phyloP scores from a whole-genome alignment of 2,113 vertebrate genomes.

The Dromas ardeola region DNA sequence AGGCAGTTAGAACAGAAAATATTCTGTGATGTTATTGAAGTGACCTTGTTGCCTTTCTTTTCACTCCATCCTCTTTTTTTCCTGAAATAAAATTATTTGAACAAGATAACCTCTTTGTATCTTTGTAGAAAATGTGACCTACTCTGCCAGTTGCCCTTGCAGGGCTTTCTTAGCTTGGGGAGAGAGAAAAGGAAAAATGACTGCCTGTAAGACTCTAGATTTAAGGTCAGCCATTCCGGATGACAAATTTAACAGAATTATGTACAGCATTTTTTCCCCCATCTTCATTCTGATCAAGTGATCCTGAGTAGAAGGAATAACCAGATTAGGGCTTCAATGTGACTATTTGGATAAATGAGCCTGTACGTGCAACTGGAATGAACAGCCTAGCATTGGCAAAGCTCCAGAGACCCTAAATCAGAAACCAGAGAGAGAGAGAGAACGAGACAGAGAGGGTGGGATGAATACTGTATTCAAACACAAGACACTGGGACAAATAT shows the following conservation, averaged over 20 bases:
- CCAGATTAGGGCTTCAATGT: background rate
- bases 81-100: conserved; percentile 37
- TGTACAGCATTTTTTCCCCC: background rate
- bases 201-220: background rate
- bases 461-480: background rate
- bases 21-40: conserved; percentile 28
- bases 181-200: conserved; percentile 25
- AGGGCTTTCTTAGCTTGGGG: background rate
- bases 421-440: background rate
- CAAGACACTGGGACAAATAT: background rate
- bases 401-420: background rate
- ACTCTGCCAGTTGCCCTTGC: background rate
- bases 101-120: conserved; percentile 27
- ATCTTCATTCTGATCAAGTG: background rate
- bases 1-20: background rate
- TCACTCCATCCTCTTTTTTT: background rate
- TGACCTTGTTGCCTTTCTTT: conserved; percentile 38
- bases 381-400: background rate
- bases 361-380: background rate
- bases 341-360: background rate
- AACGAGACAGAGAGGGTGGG: background rate
- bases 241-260: conserved; percentile 32
- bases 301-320: conserved; percentile 3
- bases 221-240: conserved; percentile 20
- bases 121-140: conserved; percentile 23